A percentile compares a stretch with the other conserved stretches of the same genome.
phyloP scores from a whole-genome alignment of 1,140 invertebrate species.

The Bathynomus jamesi region DNA sequence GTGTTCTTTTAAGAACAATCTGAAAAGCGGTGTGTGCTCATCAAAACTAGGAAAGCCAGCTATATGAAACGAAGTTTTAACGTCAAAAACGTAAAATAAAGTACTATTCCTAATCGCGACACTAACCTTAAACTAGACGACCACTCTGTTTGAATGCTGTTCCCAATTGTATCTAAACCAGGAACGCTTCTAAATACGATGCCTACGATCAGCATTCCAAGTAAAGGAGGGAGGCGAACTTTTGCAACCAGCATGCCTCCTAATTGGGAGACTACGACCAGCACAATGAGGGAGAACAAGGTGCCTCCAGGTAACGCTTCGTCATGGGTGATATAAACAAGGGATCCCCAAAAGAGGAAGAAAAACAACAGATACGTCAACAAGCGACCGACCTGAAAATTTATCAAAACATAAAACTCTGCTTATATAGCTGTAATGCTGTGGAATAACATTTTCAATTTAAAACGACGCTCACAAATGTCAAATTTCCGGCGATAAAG shows the following conservation, averaged over 20 bases:
- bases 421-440: no score
- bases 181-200: conserved; percentile 66
- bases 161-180: conserved; percentile 39
- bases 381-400: conserved; percentile 13
- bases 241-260: not conserved
- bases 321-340: not conserved
- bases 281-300: not conserved
- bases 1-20: no score
- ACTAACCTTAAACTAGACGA: not conserved
- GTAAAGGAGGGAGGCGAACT: conserved; percentile 59
- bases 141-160: not conserved
- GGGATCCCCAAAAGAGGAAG: conserved; percentile 14
- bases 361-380: conserved; percentile 12
- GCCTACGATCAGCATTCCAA: conserved; percentile 78
- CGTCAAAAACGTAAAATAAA: not conserved
- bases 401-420: no score
- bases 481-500: no score
- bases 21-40: no score
- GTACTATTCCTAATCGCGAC: not conserved
- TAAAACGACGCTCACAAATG: no score
- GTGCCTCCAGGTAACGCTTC: not conserved
- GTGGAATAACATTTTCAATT: no score
- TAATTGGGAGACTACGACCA: not conserved
- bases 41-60: no score
- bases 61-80: no score